phyloP scores from a whole-genome alignment of 1,140 invertebrate genomes.

The Phthorimaea operculella region DNA sequence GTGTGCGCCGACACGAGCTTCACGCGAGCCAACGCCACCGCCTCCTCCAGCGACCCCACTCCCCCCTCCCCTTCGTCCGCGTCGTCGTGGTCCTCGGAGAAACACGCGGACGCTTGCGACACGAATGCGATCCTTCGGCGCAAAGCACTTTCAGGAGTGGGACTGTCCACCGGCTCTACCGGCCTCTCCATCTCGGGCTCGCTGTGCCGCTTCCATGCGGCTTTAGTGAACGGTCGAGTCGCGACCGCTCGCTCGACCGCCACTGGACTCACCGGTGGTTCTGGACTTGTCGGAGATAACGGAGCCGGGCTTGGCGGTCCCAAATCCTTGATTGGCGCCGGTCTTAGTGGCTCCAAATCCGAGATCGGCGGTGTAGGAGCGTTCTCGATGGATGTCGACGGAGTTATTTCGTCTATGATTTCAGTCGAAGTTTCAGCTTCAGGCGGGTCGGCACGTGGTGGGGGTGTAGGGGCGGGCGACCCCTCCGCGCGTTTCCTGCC shows the following conservation, averaged over 20 bases:
- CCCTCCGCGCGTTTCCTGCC: conserved; percentile 36
- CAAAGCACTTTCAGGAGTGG: conserved; percentile 51
- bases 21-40: conserved; percentile 56
- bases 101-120: conserved; percentile 44
- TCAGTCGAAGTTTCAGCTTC: not conserved
- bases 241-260: conserved; percentile 60
- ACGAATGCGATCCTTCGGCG: conserved; percentile 60
- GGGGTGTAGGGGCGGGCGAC: conserved; percentile 12
- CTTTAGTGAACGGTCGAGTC: conserved; percentile 57
- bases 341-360: not conserved
- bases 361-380: conserved; percentile 9
- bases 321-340: not conserved
- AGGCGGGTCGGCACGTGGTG: conserved; percentile 7
- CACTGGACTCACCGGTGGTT: conserved; percentile 40
- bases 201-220: conserved; percentile 53
- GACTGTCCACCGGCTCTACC: conserved; percentile 61
- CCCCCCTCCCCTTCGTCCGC: conserved; percentile 23
- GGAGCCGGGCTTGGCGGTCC: conserved; percentile 5
- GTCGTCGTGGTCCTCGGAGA: conserved; percentile 55
- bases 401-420: too few species aligned
- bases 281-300: conserved; percentile 27
- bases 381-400: not conserved
- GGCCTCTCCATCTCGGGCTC: conserved; percentile 52
- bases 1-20: conserved; percentile 37
- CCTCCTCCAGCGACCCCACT: conserved; percentile 59